These are phyloP conservation scores for Lophochroa leadbeateri DNA, from an alignment of 2,113 vertebrate species.

Conservation along the genomic window DNA sequence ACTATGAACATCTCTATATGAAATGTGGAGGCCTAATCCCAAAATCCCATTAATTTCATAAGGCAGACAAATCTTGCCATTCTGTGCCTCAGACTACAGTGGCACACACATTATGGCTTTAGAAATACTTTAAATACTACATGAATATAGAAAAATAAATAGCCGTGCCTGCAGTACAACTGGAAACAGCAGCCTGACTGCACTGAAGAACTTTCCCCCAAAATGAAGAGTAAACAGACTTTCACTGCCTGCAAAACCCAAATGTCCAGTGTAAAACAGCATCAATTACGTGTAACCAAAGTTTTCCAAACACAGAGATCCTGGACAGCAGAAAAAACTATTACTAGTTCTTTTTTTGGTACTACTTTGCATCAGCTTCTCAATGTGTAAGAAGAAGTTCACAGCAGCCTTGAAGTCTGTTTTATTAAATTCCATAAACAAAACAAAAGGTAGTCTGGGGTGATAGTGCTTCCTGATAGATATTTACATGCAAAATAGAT, in stretches of 20 bases:
- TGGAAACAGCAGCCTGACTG: not conserved
- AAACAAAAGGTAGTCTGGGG: not conserved
- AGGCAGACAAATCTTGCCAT: not conserved
- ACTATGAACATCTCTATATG: not conserved
- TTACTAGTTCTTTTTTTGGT: not conserved
- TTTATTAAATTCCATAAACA: conserved; percentile 23
- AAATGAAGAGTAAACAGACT: not conserved
- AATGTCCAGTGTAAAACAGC: fast-evolving
- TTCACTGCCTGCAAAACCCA: not conserved
- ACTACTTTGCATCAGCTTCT: not conserved
- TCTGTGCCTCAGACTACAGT: not conserved
- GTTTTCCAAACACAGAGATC: not conserved
- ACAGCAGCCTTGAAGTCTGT: not conserved
- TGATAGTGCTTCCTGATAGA: fast-evolving
- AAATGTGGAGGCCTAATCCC: not conserved
- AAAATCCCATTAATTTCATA: not conserved
- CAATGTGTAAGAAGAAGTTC: not conserved
- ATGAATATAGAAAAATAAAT: not conserved
- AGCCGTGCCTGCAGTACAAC: fast-evolving
- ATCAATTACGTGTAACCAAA: not conserved
- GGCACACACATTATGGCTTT: not conserved
- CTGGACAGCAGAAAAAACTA: not conserved
- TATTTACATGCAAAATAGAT: not conserved
- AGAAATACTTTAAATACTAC: not conserved
- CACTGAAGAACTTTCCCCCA: not conserved